Evolutionary conservation across 2,113 vertebrate species (phyloP).

Genomic region (Solea senegalensis): DNA sequence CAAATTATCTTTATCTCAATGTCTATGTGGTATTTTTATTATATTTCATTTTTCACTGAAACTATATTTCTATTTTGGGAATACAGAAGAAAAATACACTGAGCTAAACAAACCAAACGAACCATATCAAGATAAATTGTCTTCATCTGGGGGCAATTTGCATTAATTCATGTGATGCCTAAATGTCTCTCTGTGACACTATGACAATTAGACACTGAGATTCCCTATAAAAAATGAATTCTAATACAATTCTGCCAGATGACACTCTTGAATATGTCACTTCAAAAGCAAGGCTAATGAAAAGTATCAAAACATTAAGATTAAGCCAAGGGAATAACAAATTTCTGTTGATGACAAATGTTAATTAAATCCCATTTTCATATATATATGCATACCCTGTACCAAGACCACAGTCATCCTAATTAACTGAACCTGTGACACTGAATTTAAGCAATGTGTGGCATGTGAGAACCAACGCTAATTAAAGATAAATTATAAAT

Average conservation of each 20-base stretch:
- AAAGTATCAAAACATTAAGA: slow-evolving; percentile 19
- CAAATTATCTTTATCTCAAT: neutral
- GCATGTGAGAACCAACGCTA: no score
- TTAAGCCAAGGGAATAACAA: neutral
- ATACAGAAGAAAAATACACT: no score
- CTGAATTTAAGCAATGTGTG: no score
- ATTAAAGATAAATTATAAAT: no score
- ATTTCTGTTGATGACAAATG: neutral
- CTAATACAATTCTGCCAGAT: slow-evolving; percentile 42
- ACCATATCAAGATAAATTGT: no score
- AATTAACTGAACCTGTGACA: no score
- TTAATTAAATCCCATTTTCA: no score
- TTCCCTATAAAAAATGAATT: slow-evolving; percentile 22
- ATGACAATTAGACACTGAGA: slow-evolving; percentile 31
- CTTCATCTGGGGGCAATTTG: no score
- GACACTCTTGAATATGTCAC: slow-evolving; percentile 17
- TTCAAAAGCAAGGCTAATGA: slow-evolving; percentile 13
- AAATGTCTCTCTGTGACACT: slow-evolving; percentile 27
- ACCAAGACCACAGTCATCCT: no score
- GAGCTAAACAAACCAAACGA: no score
- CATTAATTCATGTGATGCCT: no score
- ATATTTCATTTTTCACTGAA: neutral
- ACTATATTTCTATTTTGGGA: neutral
- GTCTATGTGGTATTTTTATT: neutral
- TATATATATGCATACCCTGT: no score